Evolutionary conservation across 2,797 vertebrate genomes (phyloP), one percentile per base, ranked within the genome.

Genomic region (Pampus argenteus): DNA sequence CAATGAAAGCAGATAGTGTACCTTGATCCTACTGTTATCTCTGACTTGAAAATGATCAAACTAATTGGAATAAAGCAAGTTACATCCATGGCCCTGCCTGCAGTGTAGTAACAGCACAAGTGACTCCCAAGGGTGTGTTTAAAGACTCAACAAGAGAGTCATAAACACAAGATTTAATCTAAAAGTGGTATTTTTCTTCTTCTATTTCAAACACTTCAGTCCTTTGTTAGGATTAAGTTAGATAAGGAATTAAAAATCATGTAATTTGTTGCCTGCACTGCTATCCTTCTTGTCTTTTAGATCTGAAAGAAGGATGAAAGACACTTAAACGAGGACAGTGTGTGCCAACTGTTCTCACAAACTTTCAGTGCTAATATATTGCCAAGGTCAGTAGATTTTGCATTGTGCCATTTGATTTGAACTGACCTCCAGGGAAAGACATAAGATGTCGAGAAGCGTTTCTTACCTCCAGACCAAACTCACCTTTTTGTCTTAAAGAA

Each of bases 241-340:
- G 55, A 68, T 64, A 47, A 65, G 17, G 64, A 49, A 72, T 59
- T 79, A 42, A 68, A 42, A 68, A 82, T 36, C 14, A 71, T 60
- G 45, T 45, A 11, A 66, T 67, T 72, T 26, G 38, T 11, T 50
- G n/a, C 44, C n/a, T 25, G 14, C 17, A 28, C 3, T 6, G 2
- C 52, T 18, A 38, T 73, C 45, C 45, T 64, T 55, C 23, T 25
- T 15, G 42, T 22, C 0, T 48, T 78, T 66, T 63, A 44, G 38
- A 44, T 72, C 28, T 52, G 18, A 59, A 47, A 17, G 4, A 5
- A 51, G 44, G 36, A 85, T 77, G 36, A 78, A 74, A 75, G 51
- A 61, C 55, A 73, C 54, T 51, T 69, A 57, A 47, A 63, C 59
- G 29, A 63, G 13, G 18, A 31, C 9, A 25, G 3, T n/a, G 25